phyloP scores from a whole-genome alignment of 2,797 vertebrate species.

The Bradypodion pumilum region DNA sequence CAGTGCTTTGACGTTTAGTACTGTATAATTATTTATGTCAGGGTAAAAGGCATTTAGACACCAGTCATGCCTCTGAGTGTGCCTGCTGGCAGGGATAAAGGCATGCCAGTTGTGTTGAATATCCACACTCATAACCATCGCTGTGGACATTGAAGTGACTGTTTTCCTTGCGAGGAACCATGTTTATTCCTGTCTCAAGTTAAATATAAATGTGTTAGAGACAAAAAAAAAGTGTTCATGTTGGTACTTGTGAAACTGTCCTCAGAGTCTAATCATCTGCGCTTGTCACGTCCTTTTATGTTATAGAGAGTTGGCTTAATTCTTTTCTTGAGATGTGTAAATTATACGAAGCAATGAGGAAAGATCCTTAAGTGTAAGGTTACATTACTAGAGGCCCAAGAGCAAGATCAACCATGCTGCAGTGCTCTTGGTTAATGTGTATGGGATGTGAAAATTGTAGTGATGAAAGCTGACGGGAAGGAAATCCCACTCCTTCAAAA shows the following conservation, averaged over 20 bases:
- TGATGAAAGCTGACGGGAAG: no score
- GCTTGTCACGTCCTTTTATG: background rate
- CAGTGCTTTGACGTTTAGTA: no score
- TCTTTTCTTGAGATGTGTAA: background rate
- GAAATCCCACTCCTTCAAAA: no score
- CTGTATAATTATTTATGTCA: no score
- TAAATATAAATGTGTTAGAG: constrained; percentile 20
- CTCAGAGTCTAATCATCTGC: background rate
- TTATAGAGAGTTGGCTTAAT: background rate
- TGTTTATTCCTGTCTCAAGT: background rate
- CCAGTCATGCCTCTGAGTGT: background rate
- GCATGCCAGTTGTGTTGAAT: background rate
- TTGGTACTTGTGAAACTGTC: constrained; percentile 18
- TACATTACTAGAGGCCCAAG: no score
- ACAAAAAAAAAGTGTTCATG: background rate
- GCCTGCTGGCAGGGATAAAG: no score
- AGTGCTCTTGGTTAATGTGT: no score
- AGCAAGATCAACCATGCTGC: no score
- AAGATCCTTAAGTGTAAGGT: background rate
- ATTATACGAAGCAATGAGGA: no score
- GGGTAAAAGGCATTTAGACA: no score
- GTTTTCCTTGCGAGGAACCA: background rate
- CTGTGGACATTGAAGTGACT: background rate
- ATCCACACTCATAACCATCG: background rate
- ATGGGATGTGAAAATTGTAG: no score